Base-by-base conservation (phyloP, 2,113 vertebrate genomes). In the Pseudorectes ferrugineus region DNA sequence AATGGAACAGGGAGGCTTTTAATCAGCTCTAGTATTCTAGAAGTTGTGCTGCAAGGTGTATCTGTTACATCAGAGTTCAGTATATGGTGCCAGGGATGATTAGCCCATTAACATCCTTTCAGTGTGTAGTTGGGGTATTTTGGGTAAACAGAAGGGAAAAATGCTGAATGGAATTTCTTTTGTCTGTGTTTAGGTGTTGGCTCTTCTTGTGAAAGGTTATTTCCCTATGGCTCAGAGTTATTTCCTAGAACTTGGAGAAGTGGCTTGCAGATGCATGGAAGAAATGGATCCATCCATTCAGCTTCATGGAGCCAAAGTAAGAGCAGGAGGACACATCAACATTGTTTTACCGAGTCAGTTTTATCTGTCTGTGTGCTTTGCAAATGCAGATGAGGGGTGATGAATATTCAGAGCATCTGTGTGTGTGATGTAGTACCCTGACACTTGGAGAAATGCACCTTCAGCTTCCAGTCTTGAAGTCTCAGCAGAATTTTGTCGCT, bases 281-380 rank as follows among this genome's bases (percentile, higher is more conserved):
- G 99, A 99, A 95, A 96, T 94, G 7, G 99, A 99, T 78, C 96
- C 98, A 3, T 99, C 99, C 35, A 96, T 99, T 75, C 99, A 99
- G 80, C 98, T 99, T 48, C 99, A 99, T 6, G 99, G 99, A 82
- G 97, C 99, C 81, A 99, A 99, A 98, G 99, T 99, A 98, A 97
- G 84, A 36, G 70, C 59, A 66, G 12, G 14, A 52, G 48, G 16
- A 85, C 63, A 92, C n/a, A 6, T 19, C 9, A 28, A 0, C 1
- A 0, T 12, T 23, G 22, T 68, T 67, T 65, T 57, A 20, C 29
- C 14, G 21, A 23, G 52, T 62, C n/a, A 14, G 1, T 79, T 89
- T 68, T 92, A 22, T 25, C 63, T 61, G 1, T 71, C n/a, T 13
- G 28, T 21, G 33, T 52, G 52, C 38, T 67, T 77, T 66, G 85